Percentiles rank a stretch among this genome's conserved stretches.
These are phyloP conservation scores for Vulpes vulpes DNA, from an alignment of 2,113 vertebrate genomes.

Conservation along the genomic window DNA sequence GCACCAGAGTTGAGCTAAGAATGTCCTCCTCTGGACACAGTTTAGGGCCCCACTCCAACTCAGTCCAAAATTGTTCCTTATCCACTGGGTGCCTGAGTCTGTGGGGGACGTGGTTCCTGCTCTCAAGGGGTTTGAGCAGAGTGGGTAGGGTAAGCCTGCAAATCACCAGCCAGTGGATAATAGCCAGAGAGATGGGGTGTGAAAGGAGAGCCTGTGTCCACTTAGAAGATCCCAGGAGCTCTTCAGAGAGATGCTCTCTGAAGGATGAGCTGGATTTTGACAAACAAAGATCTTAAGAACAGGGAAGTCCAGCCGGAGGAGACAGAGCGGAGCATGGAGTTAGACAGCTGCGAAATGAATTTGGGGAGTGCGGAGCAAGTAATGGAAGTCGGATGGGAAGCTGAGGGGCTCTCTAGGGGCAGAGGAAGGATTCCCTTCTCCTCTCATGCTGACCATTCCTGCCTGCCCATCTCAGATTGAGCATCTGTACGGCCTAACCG, in stretches of 20 bases:
- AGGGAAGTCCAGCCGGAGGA: background rate
- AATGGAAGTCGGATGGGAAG: background rate
- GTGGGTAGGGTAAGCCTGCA: background rate
- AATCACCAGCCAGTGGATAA: background rate
- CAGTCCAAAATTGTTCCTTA: background rate
- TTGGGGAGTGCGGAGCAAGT: background rate
- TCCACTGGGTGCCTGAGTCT: background rate
- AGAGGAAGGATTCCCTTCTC: background rate
- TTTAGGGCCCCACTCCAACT: background rate
- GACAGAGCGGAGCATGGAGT: background rate
- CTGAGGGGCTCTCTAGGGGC: accelerated
- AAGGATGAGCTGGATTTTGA: background rate
- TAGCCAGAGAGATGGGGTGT: background rate
- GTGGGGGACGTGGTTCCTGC: background rate
- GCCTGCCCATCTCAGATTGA: constrained; percentile 90
- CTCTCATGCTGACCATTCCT: background rate
- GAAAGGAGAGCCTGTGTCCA: background rate
- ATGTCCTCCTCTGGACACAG: background rate
- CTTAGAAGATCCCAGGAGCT: constrained; percentile 33
- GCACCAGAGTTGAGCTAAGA: background rate
- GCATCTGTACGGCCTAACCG: constrained; percentile 96
- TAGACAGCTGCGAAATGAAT: background rate
- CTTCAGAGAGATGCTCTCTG: background rate
- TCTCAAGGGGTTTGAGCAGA: background rate
- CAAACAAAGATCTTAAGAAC: background rate